These are phyloP conservation scores for Diachrysia chrysitis DNA, from an alignment of 2,888 invertebrate species.

Conservation along the genomic window DNA sequence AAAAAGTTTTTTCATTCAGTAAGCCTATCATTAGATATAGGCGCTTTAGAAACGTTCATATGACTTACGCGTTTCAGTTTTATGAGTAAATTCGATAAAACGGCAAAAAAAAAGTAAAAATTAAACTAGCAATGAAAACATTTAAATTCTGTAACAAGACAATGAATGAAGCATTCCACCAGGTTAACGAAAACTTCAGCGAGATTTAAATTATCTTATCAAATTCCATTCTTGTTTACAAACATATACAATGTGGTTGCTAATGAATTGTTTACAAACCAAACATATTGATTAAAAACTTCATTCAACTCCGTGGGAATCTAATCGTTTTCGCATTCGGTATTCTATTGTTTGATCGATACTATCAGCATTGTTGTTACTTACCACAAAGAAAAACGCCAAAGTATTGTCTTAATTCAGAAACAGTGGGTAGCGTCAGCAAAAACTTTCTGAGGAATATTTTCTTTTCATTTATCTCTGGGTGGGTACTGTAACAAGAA, in stretches of 20 bases:
- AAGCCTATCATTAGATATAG: no score
- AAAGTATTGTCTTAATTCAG: constrained; percentile 78
- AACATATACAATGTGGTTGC: not conserved
- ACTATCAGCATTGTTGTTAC: constrained; percentile 49
- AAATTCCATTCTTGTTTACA: not conserved
- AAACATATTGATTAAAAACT: constrained; percentile 10
- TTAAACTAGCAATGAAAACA: not conserved
- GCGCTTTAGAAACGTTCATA: no score
- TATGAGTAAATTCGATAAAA: no score
- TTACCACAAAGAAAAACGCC: constrained; percentile 79
- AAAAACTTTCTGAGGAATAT: constrained; percentile 58
- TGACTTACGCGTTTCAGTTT: no score
- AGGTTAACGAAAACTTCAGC: not conserved
- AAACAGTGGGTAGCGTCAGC: constrained; percentile 62
- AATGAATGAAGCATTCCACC: not conserved
- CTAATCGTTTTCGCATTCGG: constrained; percentile 10
- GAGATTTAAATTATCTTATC: not conserved
- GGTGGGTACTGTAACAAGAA: constrained; percentile 61
- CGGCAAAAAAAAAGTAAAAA: no score
- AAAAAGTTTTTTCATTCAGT: no score
- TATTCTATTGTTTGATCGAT: constrained; percentile 33
- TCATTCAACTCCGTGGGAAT: constrained; percentile 12
- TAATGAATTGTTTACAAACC: constrained; percentile 2
- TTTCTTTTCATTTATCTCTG: constrained; percentile 57
- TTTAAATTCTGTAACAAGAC: not conserved